These are phyloP conservation scores for Entomobrya proxima DNA, from an alignment of 2,888 invertebrate genomes.

Conservation along the genomic window DNA sequence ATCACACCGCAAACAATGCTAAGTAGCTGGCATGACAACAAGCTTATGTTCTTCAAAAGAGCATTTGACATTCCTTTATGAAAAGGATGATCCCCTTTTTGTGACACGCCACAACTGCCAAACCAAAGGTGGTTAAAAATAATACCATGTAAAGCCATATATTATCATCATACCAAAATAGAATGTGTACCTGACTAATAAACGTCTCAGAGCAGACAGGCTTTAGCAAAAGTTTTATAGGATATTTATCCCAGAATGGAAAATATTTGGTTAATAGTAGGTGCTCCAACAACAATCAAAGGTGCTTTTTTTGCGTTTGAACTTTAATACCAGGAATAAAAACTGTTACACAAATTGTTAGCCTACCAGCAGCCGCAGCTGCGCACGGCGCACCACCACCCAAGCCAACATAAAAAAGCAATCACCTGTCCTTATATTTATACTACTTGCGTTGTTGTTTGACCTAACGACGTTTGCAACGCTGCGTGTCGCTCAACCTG, in stretches of 20 bases:
- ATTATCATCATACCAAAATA: background rate
- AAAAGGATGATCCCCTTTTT: background rate
- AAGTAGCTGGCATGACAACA: too few species aligned
- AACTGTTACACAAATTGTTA: background rate
- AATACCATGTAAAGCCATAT: constrained; percentile 1
- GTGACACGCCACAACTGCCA: background rate
- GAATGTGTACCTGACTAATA: constrained; percentile 1
- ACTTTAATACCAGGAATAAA: background rate
- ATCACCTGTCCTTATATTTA: background rate
- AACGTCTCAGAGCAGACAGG: too few species aligned
- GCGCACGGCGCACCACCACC: too few species aligned
- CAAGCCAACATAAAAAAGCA: constrained; percentile 12
- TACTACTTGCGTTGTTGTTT: background rate
- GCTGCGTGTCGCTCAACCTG: background rate
- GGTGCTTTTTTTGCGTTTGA: background rate
- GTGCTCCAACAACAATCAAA: too few species aligned
- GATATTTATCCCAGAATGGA: too few species aligned
- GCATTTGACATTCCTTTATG: too few species aligned
- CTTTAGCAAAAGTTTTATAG: too few species aligned
- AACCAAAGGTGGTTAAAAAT: background rate
- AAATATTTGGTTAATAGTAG: too few species aligned
- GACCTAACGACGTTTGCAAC: background rate
- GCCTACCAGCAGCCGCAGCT: background rate
- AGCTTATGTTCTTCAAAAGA: too few species aligned
- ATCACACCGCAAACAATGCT: background rate